Conservation (phyloP, 2,113 vertebrate genomes). For the Calonectris borealis region DNA sequence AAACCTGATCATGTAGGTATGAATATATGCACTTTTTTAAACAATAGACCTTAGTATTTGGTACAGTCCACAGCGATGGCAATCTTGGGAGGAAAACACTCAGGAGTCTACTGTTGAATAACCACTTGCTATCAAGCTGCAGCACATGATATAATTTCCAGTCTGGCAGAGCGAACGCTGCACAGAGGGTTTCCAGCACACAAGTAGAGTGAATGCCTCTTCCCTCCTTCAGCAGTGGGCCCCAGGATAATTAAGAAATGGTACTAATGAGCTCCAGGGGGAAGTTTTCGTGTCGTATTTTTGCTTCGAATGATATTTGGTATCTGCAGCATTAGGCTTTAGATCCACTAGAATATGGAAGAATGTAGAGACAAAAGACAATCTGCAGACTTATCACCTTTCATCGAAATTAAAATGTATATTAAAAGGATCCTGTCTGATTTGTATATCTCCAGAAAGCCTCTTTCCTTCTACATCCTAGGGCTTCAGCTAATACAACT, state of each 20-base stretch:
- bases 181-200: not conserved
- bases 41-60: not conserved
- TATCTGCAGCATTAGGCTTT: not conserved
- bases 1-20: accelerated
- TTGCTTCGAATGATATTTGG: not conserved
- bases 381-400: not conserved
- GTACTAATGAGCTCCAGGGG: constrained; percentile 36
- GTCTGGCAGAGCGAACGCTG: not conserved
- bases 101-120: not conserved
- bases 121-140: not conserved
- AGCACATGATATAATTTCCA: not conserved
- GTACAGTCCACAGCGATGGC: not conserved
- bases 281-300: not conserved
- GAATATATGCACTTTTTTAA: not conserved
- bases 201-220: not conserved
- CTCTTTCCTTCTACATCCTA: not conserved
- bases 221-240: not conserved
- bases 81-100: not conserved
- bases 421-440: not conserved
- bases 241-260: constrained; percentile 37
- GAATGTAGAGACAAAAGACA: not conserved
- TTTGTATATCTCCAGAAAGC: not conserved
- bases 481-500: not conserved
- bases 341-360: not conserved
- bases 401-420: not conserved